phyloP scores from a whole-genome alignment of 1,140 invertebrate genomes.

The Rhysida immarginata region DNA sequence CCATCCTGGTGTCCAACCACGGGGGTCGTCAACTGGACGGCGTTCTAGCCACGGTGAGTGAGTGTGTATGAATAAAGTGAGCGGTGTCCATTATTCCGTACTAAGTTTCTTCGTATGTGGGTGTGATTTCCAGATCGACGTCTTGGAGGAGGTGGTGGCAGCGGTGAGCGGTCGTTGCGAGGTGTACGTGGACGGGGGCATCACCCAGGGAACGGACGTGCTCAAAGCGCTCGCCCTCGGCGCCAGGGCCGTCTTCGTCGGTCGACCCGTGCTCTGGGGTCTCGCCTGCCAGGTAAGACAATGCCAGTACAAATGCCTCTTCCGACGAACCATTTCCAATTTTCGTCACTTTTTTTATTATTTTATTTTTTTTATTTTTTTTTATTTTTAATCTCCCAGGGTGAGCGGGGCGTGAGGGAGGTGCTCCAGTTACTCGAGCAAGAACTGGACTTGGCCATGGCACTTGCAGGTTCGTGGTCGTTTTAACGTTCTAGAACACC shows the following conservation, averaged over 20 bases:
- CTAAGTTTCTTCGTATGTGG: too few species aligned
- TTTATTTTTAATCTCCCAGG: too few species aligned
- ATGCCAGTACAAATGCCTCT: too few species aligned
- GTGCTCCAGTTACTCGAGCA: constrained; percentile 54
- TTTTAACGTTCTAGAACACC: too few species aligned
- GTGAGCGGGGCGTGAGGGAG: constrained; percentile 56
- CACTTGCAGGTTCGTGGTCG: constrained; percentile 65
- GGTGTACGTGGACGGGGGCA: constrained; percentile 76
- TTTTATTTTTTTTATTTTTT: too few species aligned
- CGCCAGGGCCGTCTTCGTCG: constrained; percentile 66
- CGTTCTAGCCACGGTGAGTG: constrained; percentile 54
- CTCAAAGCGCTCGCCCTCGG: constrained; percentile 83
- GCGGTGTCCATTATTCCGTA: too few species aligned
- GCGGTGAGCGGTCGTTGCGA: constrained; percentile 56
- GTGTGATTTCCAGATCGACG: constrained; percentile 55
- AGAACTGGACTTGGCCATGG: constrained; percentile 63
- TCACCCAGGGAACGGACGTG: constrained; percentile 69
- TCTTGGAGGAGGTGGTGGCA: constrained; percentile 58
- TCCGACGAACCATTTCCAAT: too few species aligned
- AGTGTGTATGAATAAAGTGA: too few species aligned
- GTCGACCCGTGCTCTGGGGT: constrained; percentile 77
- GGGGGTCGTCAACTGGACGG: constrained; percentile 76
- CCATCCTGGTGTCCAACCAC: constrained; percentile 80
- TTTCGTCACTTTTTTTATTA: too few species aligned
- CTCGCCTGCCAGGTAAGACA: constrained; percentile 27